Evolutionary conservation across 2,113 vertebrate species (phyloP).

Genomic region (Ochotona princeps): DNA sequence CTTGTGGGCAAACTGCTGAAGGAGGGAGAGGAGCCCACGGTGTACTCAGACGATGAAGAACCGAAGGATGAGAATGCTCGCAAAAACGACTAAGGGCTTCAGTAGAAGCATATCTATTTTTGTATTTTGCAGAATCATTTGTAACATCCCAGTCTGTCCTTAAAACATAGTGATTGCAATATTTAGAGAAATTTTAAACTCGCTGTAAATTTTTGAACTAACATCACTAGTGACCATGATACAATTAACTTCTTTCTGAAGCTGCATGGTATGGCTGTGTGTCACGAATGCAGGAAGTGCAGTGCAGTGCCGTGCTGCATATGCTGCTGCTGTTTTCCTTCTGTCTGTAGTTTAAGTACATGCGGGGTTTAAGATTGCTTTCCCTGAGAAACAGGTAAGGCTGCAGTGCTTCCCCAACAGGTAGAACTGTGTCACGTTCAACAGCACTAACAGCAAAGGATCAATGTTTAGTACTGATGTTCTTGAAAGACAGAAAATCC

Average conservation of each 20-base stretch:
- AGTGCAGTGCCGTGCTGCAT: constrained; percentile 70
- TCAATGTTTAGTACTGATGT: constrained; percentile 33
- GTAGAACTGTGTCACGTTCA: background rate
- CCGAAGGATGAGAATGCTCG: constrained; percentile 80
- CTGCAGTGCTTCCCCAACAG: constrained; percentile 27
- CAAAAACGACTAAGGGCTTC: constrained; percentile 85
- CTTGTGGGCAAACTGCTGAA: constrained; percentile 96
- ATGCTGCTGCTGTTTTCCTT: constrained; percentile 64
- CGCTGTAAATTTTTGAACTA: constrained; percentile 72
- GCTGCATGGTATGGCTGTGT: constrained; percentile 72
- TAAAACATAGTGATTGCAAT: constrained; percentile 76
- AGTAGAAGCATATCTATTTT: constrained; percentile 79
- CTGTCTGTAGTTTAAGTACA: constrained; percentile 54
- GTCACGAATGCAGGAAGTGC: constrained; percentile 69
- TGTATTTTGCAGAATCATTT: constrained; percentile 82
- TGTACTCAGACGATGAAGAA: constrained; percentile 96
- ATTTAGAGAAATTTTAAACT: constrained; percentile 81
- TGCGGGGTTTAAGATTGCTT: constrained; percentile 63
- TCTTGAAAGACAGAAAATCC: constrained; percentile 45
- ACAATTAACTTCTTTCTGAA: constrained; percentile 73
- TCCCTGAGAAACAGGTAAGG: constrained; percentile 52
- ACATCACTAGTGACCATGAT: constrained; percentile 78
- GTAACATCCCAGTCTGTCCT: constrained; percentile 85
- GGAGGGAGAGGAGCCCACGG: constrained; percentile 93
- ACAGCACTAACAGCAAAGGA: background rate